Conservation (phyloP, 2,888 invertebrate species). For the Petrolisthes cinctipes region DNA sequence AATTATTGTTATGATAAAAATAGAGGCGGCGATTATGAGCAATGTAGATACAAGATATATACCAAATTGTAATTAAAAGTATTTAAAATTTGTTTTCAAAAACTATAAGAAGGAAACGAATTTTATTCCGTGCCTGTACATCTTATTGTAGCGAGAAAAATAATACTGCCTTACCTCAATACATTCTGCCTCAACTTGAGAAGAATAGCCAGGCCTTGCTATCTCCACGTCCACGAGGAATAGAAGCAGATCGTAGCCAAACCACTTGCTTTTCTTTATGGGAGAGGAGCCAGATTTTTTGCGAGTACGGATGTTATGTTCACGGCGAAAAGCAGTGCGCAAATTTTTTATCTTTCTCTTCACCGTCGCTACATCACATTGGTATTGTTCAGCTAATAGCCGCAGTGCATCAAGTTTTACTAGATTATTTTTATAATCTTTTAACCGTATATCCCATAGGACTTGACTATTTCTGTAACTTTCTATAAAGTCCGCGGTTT, state of each 20-base stretch:
- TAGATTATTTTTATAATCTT: no score
- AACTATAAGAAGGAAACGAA: no score
- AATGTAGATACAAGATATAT: no score
- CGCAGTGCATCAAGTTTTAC: no score
- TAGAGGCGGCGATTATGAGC: no score
- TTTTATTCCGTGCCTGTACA: no score
- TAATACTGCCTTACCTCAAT: background rate
- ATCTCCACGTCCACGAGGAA: conserved; percentile 1
- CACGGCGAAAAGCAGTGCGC: conserved; percentile 11
- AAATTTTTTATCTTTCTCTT: conserved; percentile 12
- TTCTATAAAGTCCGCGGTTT: no score
- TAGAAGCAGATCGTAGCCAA: conserved; percentile 21
- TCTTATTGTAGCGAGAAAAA: conserved; percentile 11
- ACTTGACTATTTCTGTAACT: no score
- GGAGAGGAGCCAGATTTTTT: conserved; percentile 23
- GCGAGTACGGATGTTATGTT: background rate
- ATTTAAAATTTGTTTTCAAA: no score
- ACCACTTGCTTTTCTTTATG: conserved; percentile 13
- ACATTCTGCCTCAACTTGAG: conserved; percentile 7
- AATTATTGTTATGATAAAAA: no score
- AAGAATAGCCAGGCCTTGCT: conserved; percentile 14
- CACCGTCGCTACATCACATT: background rate
- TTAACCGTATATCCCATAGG: no score
- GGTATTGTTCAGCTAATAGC: background rate
- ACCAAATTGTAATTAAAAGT: no score